Base-by-base conservation (phyloP, 1,140 invertebrate species). In the Drosophila pandora region DNA sequence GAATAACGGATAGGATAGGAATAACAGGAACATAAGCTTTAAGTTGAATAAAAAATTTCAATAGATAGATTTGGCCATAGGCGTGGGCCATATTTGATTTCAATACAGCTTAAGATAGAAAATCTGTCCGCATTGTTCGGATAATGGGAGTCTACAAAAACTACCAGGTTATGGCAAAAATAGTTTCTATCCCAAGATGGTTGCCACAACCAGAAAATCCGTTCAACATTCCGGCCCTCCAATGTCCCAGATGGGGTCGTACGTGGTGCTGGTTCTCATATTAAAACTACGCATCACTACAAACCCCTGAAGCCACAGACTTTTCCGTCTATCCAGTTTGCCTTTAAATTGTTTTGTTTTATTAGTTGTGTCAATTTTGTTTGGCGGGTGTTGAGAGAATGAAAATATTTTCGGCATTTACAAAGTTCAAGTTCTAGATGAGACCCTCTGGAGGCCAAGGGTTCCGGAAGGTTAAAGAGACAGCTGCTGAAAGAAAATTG, bases 401-500 rank as follows among this genome's bases (percentile, higher is more conserved):
- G 49, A 47, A 60, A 63, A 79, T 71, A 76, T 76, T 68, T 50
- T 64, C 53, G 68, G 57, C 63, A 34, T 32, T 32, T 57, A 30
- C 47, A 61, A 60, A 60, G 76, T 72, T 83, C 65, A 84, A 75
- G 34, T 69, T 57, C 56, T 41, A 49, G 37, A 60, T 55, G 48
- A 63, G 67, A 57, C 50, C 50, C 17, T 17, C 17, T 17, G 17
- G 17, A 17, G 17, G 28, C 55, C 30, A 41, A 30, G 21, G n/a
- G 56, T 52, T 58, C 55, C 69, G 64, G n/a, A 37, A 49, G 7
- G 37, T 39, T 37, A 9, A 71, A 82, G 82, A 80, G 17, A 5
- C 81, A 85, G 81, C 82, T 90, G 87, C 25, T 67, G 59, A 59
- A 57, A 82, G 90, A 65, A 90, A 87, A 82, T 87, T 87, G 81